Percentiles rank a stretch among this genome's conserved stretches.
Evolutionary conservation across 2,113 vertebrate genomes (phyloP).

Genomic region (Misgurnus mizolepis): DNA sequence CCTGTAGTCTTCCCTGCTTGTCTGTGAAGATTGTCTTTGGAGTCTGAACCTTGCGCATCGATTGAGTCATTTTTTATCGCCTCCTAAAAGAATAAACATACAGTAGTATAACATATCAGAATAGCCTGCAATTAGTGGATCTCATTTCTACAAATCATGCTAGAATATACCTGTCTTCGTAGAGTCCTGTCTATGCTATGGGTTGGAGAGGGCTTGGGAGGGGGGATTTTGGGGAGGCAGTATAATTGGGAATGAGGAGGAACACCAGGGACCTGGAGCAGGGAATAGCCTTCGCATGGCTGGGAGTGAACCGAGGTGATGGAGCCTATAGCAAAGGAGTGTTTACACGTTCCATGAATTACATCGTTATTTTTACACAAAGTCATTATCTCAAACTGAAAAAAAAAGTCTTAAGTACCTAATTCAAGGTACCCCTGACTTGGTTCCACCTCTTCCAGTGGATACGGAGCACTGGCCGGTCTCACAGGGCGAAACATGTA

Average conservation of each 20-base stretch:
- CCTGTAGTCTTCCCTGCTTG: constrained; percentile 55
- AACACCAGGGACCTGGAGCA: constrained; percentile 76
- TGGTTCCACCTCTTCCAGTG: constrained; percentile 76
- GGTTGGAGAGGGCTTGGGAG: constrained; percentile 66
- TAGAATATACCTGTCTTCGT: constrained; percentile 78
- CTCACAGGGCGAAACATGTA: constrained; percentile 95
- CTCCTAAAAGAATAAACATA: constrained; percentile 72
- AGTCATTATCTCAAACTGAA: neutral
- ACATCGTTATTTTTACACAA: neutral
- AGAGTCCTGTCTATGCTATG: constrained; percentile 74
- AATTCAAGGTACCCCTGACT: constrained; percentile 71
- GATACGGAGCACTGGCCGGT: constrained; percentile 79
- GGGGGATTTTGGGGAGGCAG: constrained; percentile 73
- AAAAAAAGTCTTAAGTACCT: constrained; percentile 60
- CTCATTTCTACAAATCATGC: neutral
- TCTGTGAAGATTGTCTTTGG: constrained; percentile 61
- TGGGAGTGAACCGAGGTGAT: constrained; percentile 83
- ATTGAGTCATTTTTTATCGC: constrained; percentile 72
- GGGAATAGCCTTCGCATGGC: constrained; percentile 74
- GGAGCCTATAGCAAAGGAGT: constrained; percentile 71
- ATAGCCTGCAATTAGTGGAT: neutral
- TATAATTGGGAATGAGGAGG: constrained; percentile 55
- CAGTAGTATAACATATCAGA: too few species aligned
- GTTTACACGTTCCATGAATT: neutral
- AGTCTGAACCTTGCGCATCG: constrained; percentile 67